Evolutionary conservation across 2,113 vertebrate species (phyloP), one percentile per base, ranked within the genome.

Genomic region (Oreochromis spilurus): DNA sequence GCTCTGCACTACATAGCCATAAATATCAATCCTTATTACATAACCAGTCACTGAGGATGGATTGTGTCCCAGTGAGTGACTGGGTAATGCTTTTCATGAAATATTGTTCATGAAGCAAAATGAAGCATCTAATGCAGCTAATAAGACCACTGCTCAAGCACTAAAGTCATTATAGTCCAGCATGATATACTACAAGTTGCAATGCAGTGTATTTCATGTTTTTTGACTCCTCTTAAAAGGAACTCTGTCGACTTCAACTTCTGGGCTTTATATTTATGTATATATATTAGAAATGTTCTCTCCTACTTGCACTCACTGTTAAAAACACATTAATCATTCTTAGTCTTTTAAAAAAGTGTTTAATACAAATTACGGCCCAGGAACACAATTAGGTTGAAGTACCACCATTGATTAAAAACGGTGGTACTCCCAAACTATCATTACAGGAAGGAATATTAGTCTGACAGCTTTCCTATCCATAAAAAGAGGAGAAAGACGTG

Each of bases 21-120:
- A 82, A 92, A 90, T 88, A 81, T 79, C 81, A 84, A 53, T 60
- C 65, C 77, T 52, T 84, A 77, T 87, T 83, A 84, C 24, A 83
- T 85, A 78, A 89, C 53, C 31, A 87, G 85, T 84, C 57, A 82
- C 7, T 79, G 81, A 34, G 38, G 40, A 88, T 83, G 55, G 75
- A 86, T 78, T 43, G 79, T 83, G 60, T 88, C 70, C 60, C 72
- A 80, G 34, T 90, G 83, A 88, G 72, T 82, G 86, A 85, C 70
- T 70, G 72, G 70, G 6, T 82, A 83, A 75, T 72, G 60, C 34
- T 53, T 79, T 31, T 26, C 55, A 79, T 52, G 67, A 84, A 84
- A 82, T 60, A 72, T 70, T 58, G 57, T 12, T 82, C 50, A 48
- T 26, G 43, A 72, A 24, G 78, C 55, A 58, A 82, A 79, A 54